phyloP scores from a whole-genome alignment of 2,888 invertebrate species.

The Alsophila aescularia region DNA sequence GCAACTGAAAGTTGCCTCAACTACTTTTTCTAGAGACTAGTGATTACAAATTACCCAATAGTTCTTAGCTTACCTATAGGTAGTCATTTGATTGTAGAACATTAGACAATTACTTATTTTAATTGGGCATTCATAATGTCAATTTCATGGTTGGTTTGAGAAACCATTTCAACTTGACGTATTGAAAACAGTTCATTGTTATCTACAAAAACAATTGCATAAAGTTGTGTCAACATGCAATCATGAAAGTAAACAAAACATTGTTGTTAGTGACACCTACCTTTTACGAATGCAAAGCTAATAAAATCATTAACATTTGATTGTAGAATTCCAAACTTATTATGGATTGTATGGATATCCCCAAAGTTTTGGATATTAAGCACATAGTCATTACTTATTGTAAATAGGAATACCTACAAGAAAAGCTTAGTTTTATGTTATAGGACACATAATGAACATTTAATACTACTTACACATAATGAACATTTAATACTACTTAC shows the following conservation, averaged over 20 bases:
- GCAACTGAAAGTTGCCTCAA: slow-evolving; percentile 80
- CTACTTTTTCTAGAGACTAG: slow-evolving; percentile 70
- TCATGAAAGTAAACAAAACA: slow-evolving; percentile 35
- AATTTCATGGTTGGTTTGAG: slow-evolving; percentile 22
- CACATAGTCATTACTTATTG: too few species aligned
- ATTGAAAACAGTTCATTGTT: slow-evolving; percentile 40
- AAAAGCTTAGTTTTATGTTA: too few species aligned
- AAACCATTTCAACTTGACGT: slow-evolving; percentile 32
- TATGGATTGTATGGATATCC: too few species aligned
- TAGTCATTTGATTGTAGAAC: slow-evolving; percentile 41
- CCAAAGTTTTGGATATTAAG: too few species aligned
- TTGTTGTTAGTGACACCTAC: slow-evolving; percentile 1
- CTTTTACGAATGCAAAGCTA: background rate
- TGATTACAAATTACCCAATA: slow-evolving; percentile 47
- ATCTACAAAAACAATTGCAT: slow-evolving; percentile 38
- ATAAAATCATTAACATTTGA: too few species aligned
- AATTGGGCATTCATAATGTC: slow-evolving; percentile 30
- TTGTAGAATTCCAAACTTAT: too few species aligned
- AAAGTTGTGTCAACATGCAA: slow-evolving; percentile 27
- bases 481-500: too few species aligned
- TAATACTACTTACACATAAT: too few species aligned
- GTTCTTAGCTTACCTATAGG: slow-evolving; percentile 37
- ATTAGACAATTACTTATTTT: slow-evolving; percentile 35
- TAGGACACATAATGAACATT: too few species aligned
- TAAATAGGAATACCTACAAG: too few species aligned